Percentiles rank a stretch among this genome's conserved stretches.
phyloP scores from a whole-genome alignment of 2,113 vertebrate genomes.

The Setophaga coronata region DNA sequence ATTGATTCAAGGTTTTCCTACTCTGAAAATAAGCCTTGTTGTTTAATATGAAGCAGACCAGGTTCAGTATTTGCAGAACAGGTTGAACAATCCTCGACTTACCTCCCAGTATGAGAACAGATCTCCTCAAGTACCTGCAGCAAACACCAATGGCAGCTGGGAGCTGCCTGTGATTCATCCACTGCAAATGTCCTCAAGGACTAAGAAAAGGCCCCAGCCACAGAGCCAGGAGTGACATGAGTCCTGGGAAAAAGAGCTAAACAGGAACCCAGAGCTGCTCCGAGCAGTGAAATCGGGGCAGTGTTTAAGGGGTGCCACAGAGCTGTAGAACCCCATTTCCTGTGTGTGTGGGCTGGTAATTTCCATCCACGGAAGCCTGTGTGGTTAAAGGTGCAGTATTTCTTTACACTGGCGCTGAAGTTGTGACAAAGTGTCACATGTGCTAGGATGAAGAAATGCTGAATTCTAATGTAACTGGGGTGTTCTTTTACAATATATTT shows the following conservation, averaged over 20 bases:
- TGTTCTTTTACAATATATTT: slow-evolving; percentile 73
- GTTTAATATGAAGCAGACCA: neutral
- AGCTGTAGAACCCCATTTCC: neutral
- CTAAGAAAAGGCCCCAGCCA: neutral
- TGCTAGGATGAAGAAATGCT: slow-evolving; percentile 31
- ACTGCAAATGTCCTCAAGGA: neutral
- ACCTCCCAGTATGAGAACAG: neutral
- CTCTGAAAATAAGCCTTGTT: neutral
- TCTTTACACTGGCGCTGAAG: slow-evolving; percentile 47
- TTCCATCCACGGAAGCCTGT: neutral
- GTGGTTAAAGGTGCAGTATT: slow-evolving; percentile 47
- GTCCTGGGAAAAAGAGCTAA: neutral
- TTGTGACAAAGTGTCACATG: slow-evolving; percentile 1
- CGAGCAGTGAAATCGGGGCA: neutral
- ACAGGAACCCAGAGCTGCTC: neutral
- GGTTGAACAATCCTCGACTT: neutral
- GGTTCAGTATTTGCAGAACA: neutral
- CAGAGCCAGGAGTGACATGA: neutral
- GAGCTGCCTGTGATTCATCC: neutral
- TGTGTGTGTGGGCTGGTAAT: neutral
- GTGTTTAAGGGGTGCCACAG: neutral
- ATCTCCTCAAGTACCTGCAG: neutral
- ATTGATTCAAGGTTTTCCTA: neutral
- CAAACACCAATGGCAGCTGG: neutral
- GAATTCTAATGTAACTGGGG: neutral